Evolutionary conservation across 2,113 vertebrate genomes (phyloP), one percentile per base, ranked within the genome.

Genomic region (Aspidoscelis tigris): DNA sequence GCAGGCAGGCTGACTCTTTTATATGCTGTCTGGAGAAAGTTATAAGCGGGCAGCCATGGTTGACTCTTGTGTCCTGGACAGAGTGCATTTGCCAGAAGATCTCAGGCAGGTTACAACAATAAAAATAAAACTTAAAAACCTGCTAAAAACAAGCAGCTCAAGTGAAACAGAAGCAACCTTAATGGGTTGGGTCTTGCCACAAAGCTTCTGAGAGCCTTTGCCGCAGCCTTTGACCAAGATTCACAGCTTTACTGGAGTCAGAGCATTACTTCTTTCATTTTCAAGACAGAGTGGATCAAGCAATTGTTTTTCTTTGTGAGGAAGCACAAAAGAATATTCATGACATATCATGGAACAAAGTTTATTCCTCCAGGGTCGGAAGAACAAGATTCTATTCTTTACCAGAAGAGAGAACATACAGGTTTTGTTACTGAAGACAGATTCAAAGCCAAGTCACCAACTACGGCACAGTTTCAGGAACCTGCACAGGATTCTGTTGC

Each of bases 221-320:
- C 47, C 47, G 8, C 47, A 50, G 47, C 47, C 8, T 50, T 5
- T 9, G 5, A 50, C 8, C 47, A 50, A 50, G 47, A 50, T 9
- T 66, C 61, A 43, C 74, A 39, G 41, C 70, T 64, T 41, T 47
- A 8, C 10, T 22, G 64, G 44, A 3, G 11, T 79, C 64, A 66
- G 33, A 65, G 18, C 8, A 8, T 74, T 70, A 74, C 39, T 44
- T 82, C 41, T 26, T 73, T 41, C 2, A 1, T 47, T 55, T 75
- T 24, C 43, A 75, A 82, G 74, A 82, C 74, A 71, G 81, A 41
- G 43, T 65, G 12, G 53, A 58, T 72, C 69, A 80, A 82, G 53
- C 5, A 61, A n/a, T 64, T 82, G 2, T 20, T 74, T 5, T 65
- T 55, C 20, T 64, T 47, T 74, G 41, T 64, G 58, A 53, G 55